Evolutionary conservation across 2,888 invertebrate species (phyloP), one percentile per base, ranked within the genome.

Genomic region (Metellina segmentata): DNA sequence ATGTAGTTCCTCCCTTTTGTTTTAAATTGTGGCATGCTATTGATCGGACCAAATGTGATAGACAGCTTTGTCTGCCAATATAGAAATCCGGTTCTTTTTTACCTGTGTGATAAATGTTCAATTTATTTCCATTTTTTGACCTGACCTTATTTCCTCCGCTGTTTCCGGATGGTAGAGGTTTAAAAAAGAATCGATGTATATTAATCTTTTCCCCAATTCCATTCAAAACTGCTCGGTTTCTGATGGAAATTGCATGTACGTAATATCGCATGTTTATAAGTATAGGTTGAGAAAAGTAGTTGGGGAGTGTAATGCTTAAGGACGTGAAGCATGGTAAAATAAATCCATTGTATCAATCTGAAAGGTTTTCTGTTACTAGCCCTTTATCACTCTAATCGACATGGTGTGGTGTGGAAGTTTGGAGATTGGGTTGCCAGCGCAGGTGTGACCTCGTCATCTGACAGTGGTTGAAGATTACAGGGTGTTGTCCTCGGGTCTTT

Each of bases 1-100:
- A 86, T 86, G 77, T 86, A 86, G 85, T 86, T 49, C 85, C 85
- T 61, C 61, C 85, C 85, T 86, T 85, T 86, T 86, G 85, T 86
- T 86, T 86, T 78, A 86, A 86, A 86, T 78, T 86, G 85, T 61
- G 85, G 85, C 49, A 51, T 61, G 20, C 70, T 78, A 86, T 86
- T 86, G 85, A 86, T 86, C 70, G 51, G 70, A 13, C 51, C 69
- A 78, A 86, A 86, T 86, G 77, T 86, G 85, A 86, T 78, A 77
- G 85, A 86, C 85, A 86, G 78, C 85, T 86, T 70, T 51, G 20
- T 70, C 77, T 86, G 85, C 70, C 85, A 86, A 86, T 86, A 86
- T 69, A 49, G 49, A 34, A 53, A 71, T n/a, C 49, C 48, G 6
- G 7, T 70, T 82, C 48, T 81, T 70, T 81, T 71, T 9, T 51